phyloP scores from a whole-genome alignment of 30 jellyfish, hydroid and myxozoan genomes.

The Mastigias papua region DNA sequence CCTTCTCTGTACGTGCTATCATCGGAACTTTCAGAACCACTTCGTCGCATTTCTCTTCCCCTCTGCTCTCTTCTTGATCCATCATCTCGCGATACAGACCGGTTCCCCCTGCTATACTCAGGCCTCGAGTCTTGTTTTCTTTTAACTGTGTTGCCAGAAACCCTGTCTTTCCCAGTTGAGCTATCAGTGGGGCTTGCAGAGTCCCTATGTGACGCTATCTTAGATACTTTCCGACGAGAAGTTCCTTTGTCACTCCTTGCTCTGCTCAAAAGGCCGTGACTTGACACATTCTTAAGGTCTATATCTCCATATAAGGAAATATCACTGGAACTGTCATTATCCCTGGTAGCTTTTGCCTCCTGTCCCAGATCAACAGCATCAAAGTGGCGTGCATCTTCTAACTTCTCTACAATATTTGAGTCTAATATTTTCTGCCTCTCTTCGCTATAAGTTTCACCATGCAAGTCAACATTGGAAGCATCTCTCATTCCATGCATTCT shows the following conservation, averaged over 20 bases:
- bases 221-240: too few relatives aligned
- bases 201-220: too few relatives aligned
- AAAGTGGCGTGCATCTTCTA: background rate
- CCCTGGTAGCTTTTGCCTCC: background rate
- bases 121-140: too few relatives aligned
- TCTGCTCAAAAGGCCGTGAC: constrained; percentile 1
- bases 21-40: background rate
- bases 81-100: too few relatives aligned
- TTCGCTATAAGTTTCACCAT: too few relatives aligned
- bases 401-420: too few relatives aligned
- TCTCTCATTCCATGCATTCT: background rate
- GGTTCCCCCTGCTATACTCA: too few relatives aligned
- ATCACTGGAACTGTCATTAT: constrained; percentile 37
- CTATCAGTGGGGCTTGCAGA: too few relatives aligned
- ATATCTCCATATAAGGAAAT: constrained; percentile 53
- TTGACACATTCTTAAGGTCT: constrained; percentile 15
- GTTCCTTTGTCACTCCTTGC: too few relatives aligned
- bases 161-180: too few relatives aligned
- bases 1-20: background rate
- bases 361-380: background rate
- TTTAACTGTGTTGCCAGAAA: too few relatives aligned
- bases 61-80: background rate
- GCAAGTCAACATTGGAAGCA: background rate
- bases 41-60: background rate
- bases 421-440: background rate